Base-by-base conservation (phyloP, 1,140 invertebrate species). In the Drosophila gunungcola region DNA sequence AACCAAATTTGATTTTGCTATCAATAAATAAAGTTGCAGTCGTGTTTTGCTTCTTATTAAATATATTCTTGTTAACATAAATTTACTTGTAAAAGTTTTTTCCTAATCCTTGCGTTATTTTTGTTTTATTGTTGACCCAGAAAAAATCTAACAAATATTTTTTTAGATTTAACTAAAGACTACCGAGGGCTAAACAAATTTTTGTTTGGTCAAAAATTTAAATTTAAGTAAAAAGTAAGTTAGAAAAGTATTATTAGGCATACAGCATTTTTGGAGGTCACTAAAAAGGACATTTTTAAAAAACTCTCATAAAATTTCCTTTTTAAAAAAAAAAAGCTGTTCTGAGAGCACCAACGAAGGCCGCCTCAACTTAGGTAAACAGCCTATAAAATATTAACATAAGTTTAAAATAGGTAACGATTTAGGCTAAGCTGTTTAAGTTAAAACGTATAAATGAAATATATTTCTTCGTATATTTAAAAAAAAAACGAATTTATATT, bases 121-220 rank as follows among this genome's bases (percentile, higher is more conserved):
- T 54, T 69, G 62, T 67, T 70, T 48, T 70, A 10, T 32, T 51
- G 11, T 25, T 36, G 25, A 27, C 36, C 55, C 34, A 16, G 25
- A 48, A 42, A 68, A 63, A 62, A 68, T 81, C 74, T 78, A 63
- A 4, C 21, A 70, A 13, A 56, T 56, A 45, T 73, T 27, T 73
- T 51, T 60, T 13, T 36, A 38, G 39, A 70, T 72, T 57, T 65
- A 51, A 69, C 51, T 29, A 49, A 57, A 70, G 42, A 70, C 69
- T 21, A 21, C 16, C 16, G 16, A 21, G n/a, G n/a, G 67, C 10
- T 69, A 69, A 39, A 39, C 13, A 53, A 32, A 38, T 54, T 69
- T 45, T 10, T 25, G 12, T 68, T 68, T 34, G 41, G 67, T 46
- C 2, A 67, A 69, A 70, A 69, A 51, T 70, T n/a, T n/a, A 70